phyloP scores from a whole-genome alignment of 1,140 invertebrate species.

The Platorchestia sp. region DNA sequence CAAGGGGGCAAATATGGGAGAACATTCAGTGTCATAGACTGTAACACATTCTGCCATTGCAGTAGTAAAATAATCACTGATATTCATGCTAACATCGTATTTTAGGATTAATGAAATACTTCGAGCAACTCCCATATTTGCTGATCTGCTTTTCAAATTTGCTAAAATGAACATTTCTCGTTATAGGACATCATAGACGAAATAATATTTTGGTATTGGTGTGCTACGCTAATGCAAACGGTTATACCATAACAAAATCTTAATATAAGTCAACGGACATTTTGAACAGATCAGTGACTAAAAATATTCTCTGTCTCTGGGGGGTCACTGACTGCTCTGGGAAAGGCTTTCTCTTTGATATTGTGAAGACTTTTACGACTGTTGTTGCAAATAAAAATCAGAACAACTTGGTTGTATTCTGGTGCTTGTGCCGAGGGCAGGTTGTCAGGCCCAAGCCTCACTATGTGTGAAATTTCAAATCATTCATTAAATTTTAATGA shows the following conservation, averaged over 20 bases:
- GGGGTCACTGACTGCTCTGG: not conserved
- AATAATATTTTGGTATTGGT: not conserved
- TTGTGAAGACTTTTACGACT: no score
- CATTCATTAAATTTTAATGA: not conserved
- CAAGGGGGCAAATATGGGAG: no score
- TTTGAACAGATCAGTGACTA: not conserved
- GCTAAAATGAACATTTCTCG: not conserved
- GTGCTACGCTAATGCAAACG: not conserved
- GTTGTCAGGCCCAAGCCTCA: not conserved
- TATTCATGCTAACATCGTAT: not conserved
- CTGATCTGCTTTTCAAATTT: not conserved
- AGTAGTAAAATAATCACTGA: not conserved
- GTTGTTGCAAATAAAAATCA: no score
- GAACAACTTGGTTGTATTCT: no score
- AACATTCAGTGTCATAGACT: not conserved
- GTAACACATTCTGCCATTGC: not conserved
- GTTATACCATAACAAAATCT: not conserved
- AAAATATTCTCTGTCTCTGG: not conserved
- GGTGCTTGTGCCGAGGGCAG: not conserved
- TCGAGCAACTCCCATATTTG: not conserved
- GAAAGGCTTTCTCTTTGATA: no score
- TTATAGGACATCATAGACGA: not conserved
- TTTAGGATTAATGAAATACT: not conserved
- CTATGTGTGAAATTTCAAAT: not conserved
- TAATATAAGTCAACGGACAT: not conserved